Base-by-base conservation (phyloP, 2,797 vertebrate species). In the Notolepis coatsorum region DNA sequence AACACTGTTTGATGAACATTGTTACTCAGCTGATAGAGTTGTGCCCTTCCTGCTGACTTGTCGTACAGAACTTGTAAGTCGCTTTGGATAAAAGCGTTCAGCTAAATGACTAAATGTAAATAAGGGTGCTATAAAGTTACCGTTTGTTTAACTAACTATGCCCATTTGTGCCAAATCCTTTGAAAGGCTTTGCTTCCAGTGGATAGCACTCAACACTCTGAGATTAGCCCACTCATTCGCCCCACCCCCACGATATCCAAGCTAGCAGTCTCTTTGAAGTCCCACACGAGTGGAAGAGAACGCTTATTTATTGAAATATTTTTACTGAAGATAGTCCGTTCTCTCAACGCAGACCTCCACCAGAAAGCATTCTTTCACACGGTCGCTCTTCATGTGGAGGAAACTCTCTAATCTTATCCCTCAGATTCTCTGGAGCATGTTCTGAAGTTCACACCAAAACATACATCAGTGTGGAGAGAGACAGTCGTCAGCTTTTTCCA, bases 401-500 rank as follows among this genome's bases (percentile, higher is more conserved):
- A 76, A 62, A 27, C 42, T 64, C 54, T 39, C 45, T 81, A 80
- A 84, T 81, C 75, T 65, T 61, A 82, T 81, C 75, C 60, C 56
- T 37, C 33, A 65, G 38, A n/a, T 43, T 57, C 28, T 21, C 7
- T 0, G 18, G 21, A 53, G 58, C 61, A 25, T 60, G 53, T 77
- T 76, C 43, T 46, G 23, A 62, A 68, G 48, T 71, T 78, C 61
- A 70, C 57, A 62, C 50, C 37, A 25, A 63, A 51, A 39, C 33
- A 50, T 1, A 35, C 37, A 17, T 63, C 68, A 45, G 39, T 42
- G 33, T 35, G 5, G 33, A 35, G 8, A 2, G 7, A 47, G 73
- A 79, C 79, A 63, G 54, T 60, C 49, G 68, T 82, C 73, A 15
- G 41, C 1, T 31, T 18, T 17, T 55, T 54, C 61, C 65, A 18